Evolutionary conservation across 2,797 vertebrate species (phyloP), one percentile per base, ranked within the genome.

Genomic region (Antennarius maculatus): DNA sequence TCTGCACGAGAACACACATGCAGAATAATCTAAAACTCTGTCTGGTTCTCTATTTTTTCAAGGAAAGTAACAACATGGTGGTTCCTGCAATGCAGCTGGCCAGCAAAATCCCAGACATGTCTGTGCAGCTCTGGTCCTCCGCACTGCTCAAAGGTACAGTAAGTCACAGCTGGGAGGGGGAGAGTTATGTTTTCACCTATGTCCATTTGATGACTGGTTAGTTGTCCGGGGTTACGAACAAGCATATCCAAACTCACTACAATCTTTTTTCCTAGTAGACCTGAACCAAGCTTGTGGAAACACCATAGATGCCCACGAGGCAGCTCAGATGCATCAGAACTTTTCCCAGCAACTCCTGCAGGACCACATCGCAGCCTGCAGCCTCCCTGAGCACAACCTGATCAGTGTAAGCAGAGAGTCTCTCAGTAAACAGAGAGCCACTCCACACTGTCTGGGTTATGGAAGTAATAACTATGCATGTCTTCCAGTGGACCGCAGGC

Each of bases 61-160:
- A 97, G 97, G 98, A 99, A 89, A 99, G 98, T 88, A 99, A 98
- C 89, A 99, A 99, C 82, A 99, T 99, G 97, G 98, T 99, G 57
- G 98, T 99, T 16, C 98, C 98, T 0, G 98, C 98, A 86, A 99
- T 99, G 98, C 98, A 99, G 87, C 91, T 99, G 65, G 98, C 98
- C 67, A 99, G 98, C 91, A 99, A 99, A 87, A 99, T 99, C 80
- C 98, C 98, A 0, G 98, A 99, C 75, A 99, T 99, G 97, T 99
- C 97, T 0, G 98, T 99, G 72, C 98, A 99, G 90, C 92, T 99
- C 52, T 99, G 98, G 98, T 99, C 98, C 0, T 99, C 98, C 0
- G 97, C 98, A 1, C 91, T 99, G 65, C 84, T 99, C 60, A 95
- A 98, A 93, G 98, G 98, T 98, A 74, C 84, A 41, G 43, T 45